A percentile compares a stretch with the other conserved stretches of the same genome.
Conservation (phyloP, 2,888 invertebrate genomes). For the Leucoma salicis region DNA sequence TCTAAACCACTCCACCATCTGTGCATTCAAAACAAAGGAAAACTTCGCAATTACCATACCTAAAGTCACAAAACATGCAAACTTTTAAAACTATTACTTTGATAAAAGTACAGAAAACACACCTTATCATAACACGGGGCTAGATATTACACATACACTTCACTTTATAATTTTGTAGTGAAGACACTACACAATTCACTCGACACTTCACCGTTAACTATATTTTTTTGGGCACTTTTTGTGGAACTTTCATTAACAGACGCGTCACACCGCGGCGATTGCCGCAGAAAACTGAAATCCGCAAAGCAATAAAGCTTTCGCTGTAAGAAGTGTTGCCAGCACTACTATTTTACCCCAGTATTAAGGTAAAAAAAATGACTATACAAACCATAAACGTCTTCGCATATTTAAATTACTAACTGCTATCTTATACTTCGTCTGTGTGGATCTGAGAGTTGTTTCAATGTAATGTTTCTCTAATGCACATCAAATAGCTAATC, state of each 20-base stretch:
- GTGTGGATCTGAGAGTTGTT: too few species aligned
- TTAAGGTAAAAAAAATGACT: constrained; percentile 3
- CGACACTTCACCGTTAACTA: constrained; percentile 15
- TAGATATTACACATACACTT: constrained; percentile 11
- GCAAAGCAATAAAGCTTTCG: constrained; percentile 43
- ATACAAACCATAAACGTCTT: not conserved
- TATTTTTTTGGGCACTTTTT: constrained; percentile 18
- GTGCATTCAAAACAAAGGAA: constrained; percentile 9
- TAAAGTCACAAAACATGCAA: constrained; percentile 26
- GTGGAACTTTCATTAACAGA: constrained; percentile 2
- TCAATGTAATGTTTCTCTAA: too few species aligned
- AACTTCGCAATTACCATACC: constrained; percentile 7
- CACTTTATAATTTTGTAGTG: not conserved
- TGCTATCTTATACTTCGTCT: too few species aligned
- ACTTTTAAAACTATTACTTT: constrained; percentile 11
- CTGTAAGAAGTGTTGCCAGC: constrained; percentile 29
- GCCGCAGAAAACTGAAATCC: constrained; percentile 59
- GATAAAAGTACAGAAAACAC: constrained; percentile 10
- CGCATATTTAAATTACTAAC: too few species aligned
- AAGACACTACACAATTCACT: constrained; percentile 17
- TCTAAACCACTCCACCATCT: too few species aligned
- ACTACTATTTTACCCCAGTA: constrained; percentile 5
- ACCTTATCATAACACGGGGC: constrained; percentile 24
- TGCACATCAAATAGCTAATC: too few species aligned
- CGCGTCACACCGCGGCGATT: constrained; percentile 37